These are phyloP conservation scores for Tipula unca DNA, from an alignment of 2,888 invertebrate genomes.

Conservation along the genomic window DNA sequence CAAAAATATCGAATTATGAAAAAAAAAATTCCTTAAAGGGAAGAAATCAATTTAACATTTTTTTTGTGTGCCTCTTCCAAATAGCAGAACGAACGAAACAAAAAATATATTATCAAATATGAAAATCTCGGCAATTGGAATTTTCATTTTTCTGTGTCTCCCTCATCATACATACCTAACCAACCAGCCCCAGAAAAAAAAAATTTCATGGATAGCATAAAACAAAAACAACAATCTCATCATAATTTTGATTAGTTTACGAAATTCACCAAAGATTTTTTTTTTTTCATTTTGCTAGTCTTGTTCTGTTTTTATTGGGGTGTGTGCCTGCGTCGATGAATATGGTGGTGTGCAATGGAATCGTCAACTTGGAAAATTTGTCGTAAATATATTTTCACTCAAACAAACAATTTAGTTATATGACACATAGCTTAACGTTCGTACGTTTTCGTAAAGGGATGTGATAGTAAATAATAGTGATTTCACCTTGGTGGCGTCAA, in stretches of 20 bases:
- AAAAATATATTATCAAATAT: neutral
- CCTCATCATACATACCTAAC: neutral
- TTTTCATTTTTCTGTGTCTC: neutral
- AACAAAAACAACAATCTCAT: neutral
- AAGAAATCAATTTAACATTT: neutral
- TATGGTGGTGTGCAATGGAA: neutral
- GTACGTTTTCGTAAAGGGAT: neutral
- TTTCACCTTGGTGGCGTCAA: neutral
- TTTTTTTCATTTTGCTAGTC: neutral
- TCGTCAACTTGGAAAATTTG: neutral
- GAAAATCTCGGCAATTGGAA: neutral
- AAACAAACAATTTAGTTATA: neutral
- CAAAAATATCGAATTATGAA: neutral
- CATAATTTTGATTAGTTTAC: neutral
- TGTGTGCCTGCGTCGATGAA: neutral
- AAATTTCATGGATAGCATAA: neutral
- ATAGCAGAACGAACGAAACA: neutral
- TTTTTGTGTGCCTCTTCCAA: neutral
- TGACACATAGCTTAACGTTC: neutral
- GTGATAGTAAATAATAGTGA: neutral
- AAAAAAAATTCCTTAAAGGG: neutral
- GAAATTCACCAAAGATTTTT: neutral
- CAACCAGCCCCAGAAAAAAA: neutral
- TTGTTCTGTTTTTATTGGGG: neutral
- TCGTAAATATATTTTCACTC: neutral